Base-by-base conservation (phyloP, 2,113 vertebrate genomes). In the Anser brachyrhynchus region DNA sequence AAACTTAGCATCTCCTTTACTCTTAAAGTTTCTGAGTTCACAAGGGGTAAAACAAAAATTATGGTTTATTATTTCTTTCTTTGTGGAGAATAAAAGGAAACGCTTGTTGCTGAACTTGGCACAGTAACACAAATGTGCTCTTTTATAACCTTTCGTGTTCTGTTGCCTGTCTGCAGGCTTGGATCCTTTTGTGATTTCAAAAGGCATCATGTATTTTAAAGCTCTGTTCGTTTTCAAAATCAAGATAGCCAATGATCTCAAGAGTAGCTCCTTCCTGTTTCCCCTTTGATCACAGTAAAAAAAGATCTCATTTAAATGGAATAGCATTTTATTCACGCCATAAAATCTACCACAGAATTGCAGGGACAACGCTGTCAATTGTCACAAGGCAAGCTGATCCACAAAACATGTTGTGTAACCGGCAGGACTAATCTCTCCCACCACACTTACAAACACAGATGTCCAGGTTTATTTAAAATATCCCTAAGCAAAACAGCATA, bases 391-490 rank as follows among this genome's bases (percentile, higher is more conserved):
- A 95, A 89, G 70, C 15, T 39, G 69, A 93, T 71, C 86, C 72
- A 89, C 26, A 91, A 51, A 91, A 92, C 33, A 46, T 0, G 2
- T 89, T 89, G 89, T 57, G 23, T 91, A 92, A 93, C 61, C 49
- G 29, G 73, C 58, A 96, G 70, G 41, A 92, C 77, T 93, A 84
- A 95, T 75, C 61, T 81, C 80, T 91, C 54, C 58, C 84, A 87
- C 29, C 39, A 91, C 37, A 35, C 76, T 94, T 67, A 80, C 15
- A 92, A 67, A 84, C 87, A 91, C 87, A 94, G 76, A 93, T 91
- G 73, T 89, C 80, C 94, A 87, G 81, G 62, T 89, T 91, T 87
- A 78, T 93, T 93, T 93, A 93, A 95, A 97, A 95, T 19, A 91
- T 57, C 58, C 62, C 33, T 49, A 57, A 69, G 62, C 0, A 0